Conservation (phyloP, 2,113 vertebrate genomes). For the Camelus dromedarius region DNA sequence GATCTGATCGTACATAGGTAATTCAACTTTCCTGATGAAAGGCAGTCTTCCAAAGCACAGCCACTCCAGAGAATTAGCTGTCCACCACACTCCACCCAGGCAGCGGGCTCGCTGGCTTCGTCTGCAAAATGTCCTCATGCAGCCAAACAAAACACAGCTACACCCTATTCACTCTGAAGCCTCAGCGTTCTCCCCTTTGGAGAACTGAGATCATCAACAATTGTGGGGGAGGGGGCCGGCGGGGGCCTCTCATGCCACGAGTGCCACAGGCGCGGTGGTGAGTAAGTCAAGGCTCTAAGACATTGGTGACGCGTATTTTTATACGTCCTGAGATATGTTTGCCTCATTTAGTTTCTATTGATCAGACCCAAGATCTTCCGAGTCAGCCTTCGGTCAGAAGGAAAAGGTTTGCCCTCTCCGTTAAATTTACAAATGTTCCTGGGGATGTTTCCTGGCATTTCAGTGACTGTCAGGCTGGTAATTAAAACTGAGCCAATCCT, state of each 20-base stretch:
- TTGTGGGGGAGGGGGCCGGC: fast-evolving
- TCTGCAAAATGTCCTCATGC: slow-evolving; percentile 1
- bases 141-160: slow-evolving; percentile 20
- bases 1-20: background rate
- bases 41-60: background rate
- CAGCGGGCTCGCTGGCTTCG: background rate
- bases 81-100: fast-evolving
- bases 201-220: background rate
- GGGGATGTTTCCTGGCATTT: background rate
- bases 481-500: background rate
- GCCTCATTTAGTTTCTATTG: background rate
- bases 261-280: background rate
- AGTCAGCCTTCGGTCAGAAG: background rate
- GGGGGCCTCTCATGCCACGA: background rate
- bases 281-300: background rate
- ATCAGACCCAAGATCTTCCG: background rate
- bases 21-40: background rate
- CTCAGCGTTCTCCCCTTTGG: background rate
- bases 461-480: background rate
- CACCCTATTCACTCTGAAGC: background rate
- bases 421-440: background rate
- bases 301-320: background rate
- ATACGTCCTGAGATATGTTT: background rate
- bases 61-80: background rate
- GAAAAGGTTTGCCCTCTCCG: background rate